A percentile compares a stretch with the other conserved stretches of the same genome.
phyloP scores from a whole-genome alignment of 2,113 vertebrate genomes.

The Cebidichthys violaceus region DNA sequence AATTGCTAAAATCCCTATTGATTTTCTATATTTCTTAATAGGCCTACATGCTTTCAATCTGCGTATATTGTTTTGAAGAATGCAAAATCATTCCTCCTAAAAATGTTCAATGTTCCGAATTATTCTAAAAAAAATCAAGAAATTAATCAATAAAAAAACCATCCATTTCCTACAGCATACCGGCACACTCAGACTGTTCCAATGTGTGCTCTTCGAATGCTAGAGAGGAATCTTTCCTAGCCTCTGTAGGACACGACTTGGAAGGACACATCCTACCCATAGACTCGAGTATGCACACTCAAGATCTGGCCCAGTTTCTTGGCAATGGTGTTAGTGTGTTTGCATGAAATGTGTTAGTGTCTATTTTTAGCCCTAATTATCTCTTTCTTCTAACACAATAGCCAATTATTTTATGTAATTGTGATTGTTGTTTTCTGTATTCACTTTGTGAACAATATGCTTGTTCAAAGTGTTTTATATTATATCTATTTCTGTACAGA shows the following conservation, averaged over 20 bases:
- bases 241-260: no score
- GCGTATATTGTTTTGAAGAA: no score
- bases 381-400: conserved; percentile 16
- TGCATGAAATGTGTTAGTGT: conserved; percentile 37
- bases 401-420: conserved; percentile 1
- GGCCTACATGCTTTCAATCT: neutral
- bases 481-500: conserved; percentile 27
- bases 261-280: neutral
- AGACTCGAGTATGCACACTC: neutral
- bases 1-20: neutral
- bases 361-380: conserved; percentile 63
- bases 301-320: conserved; percentile 45
- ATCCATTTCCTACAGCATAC: neutral
- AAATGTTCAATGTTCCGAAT: neutral
- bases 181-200: neutral
- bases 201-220: neutral
- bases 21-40: neutral
- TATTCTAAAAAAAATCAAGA: neutral
- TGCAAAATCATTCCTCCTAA: neutral
- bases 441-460: conserved; percentile 17
- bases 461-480: conserved; percentile 27
- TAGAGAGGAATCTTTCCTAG: neutral
- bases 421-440: conserved; percentile 10
- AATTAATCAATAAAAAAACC: no score
- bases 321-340: conserved; percentile 45